Percentiles rank a stretch among this genome's conserved stretches.
phyloP scores from a whole-genome alignment of 2,797 vertebrate species.

The Lithobates pipiens region DNA sequence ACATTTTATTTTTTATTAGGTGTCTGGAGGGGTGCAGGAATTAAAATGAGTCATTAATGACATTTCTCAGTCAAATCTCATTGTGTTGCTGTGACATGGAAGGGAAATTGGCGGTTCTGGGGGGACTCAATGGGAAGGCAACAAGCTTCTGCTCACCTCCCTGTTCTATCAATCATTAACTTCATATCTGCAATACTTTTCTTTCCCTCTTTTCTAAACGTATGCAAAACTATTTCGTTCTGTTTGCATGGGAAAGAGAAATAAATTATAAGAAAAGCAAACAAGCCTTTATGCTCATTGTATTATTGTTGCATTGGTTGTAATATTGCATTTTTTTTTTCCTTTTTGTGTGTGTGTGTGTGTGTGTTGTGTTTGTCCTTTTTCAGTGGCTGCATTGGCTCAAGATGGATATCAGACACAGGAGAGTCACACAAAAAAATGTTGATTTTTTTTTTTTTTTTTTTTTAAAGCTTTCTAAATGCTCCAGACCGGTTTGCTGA shows the following conservation, averaged over 20 bases:
- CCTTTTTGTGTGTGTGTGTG: neutral
- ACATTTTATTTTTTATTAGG: no score
- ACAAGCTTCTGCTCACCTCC: neutral
- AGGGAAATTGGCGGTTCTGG: no score
- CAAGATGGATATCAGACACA: no score
- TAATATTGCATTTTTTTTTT: no score
- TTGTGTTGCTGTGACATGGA: neutral
- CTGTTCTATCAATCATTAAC: constrained; percentile 36
- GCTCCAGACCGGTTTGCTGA: constrained; percentile 72
- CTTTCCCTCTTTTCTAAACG: neutral
- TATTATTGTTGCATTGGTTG: no score
- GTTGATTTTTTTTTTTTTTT: no score
- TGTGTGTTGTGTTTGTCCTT: neutral
- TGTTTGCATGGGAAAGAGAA: neutral
- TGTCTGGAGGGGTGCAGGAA: no score
- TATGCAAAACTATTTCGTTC: no score
- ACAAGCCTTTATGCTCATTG: neutral
- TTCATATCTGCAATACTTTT: neutral
- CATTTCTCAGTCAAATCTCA: neutral
- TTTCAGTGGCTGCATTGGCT: neutral
- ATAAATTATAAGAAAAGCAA: neutral
- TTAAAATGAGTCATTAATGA: neutral
- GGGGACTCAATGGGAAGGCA: no score
- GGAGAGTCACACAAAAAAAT: no score
- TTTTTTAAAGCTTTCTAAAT: constrained; percentile 63